Conservation (phyloP, 2,113 vertebrate genomes). For the Eublepharis macularius region DNA sequence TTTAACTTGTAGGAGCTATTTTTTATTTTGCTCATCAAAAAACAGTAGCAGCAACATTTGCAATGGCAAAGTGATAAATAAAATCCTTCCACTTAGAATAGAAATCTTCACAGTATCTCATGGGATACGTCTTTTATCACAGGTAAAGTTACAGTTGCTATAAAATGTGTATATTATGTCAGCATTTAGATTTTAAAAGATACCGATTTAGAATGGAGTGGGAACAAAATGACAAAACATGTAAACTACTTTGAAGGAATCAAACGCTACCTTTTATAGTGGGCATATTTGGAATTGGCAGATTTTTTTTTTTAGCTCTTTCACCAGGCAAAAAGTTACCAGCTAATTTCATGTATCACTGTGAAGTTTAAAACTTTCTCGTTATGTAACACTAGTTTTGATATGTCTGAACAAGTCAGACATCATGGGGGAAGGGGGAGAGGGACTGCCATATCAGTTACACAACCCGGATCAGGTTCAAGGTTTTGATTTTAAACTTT, state of each 20-base stretch:
- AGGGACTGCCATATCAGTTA: neutral
- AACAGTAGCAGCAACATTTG: conserved; percentile 47
- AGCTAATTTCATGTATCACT: neutral
- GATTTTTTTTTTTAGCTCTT: neutral
- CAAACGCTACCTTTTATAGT: neutral
- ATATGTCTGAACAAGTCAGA: neutral
- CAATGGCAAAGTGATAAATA: conserved; percentile 15
- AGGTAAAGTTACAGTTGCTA: neutral
- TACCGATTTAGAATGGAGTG: neutral
- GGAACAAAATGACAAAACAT: neutral
- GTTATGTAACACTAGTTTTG: neutral
- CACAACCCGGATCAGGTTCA: too few relatives aligned
- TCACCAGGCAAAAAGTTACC: neutral
- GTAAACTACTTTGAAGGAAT: neutral
- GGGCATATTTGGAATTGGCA: neutral
- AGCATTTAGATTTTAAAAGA: neutral
- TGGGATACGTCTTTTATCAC: neutral
- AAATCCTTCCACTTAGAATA: conserved; percentile 21
- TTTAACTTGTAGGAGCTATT: conserved; percentile 34
- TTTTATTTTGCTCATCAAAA: conserved; percentile 24
- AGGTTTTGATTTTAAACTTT: too few relatives aligned
- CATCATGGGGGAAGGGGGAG: neutral
- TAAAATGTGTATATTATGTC: neutral
- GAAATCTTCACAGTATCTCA: conserved; percentile 26
- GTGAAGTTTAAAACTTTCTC: too few relatives aligned